These are phyloP conservation scores for Campoletis sonorensis DNA, from an alignment of 1,140 invertebrate species.

Conservation along the genomic window DNA sequence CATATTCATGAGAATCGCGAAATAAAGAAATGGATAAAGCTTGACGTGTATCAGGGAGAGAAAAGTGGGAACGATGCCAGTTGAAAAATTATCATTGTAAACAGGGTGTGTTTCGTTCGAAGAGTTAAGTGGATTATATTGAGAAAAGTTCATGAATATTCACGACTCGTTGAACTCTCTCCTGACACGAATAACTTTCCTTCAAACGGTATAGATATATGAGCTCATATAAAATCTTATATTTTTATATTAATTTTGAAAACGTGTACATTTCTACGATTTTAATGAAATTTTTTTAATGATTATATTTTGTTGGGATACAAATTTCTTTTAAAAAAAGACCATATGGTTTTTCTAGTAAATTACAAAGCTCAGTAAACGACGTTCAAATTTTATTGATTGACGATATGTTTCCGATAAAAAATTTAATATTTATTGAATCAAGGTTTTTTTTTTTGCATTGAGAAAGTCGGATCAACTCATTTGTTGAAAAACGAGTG, in stretches of 20 bases:
- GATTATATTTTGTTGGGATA: no score
- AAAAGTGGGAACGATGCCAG: neutral
- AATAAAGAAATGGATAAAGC: conserved; percentile 51
- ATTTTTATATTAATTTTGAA: no score
- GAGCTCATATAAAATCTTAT: neutral
- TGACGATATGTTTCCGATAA: neutral
- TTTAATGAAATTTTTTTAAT: neutral
- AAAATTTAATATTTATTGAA: neutral
- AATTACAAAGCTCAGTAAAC: no score
- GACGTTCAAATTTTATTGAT: no score
- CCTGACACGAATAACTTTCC: conserved; percentile 46
- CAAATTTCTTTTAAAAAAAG: no score
- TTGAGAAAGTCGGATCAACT: neutral
- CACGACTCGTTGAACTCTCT: conserved; percentile 50
- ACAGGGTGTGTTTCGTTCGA: conserved; percentile 47
- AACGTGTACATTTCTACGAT: neutral
- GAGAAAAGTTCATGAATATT: conserved; percentile 59
- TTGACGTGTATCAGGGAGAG: conserved; percentile 33
- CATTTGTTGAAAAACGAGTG: neutral
- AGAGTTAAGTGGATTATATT: conserved; percentile 55
- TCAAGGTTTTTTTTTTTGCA: neutral
- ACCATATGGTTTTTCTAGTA: no score
- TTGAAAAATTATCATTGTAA: conserved; percentile 44
- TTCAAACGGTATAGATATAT: neutral
- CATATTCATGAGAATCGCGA: conserved; percentile 59